Base-by-base conservation (phyloP, 1,140 invertebrate genomes). In the Aradophagus sp. region DNA sequence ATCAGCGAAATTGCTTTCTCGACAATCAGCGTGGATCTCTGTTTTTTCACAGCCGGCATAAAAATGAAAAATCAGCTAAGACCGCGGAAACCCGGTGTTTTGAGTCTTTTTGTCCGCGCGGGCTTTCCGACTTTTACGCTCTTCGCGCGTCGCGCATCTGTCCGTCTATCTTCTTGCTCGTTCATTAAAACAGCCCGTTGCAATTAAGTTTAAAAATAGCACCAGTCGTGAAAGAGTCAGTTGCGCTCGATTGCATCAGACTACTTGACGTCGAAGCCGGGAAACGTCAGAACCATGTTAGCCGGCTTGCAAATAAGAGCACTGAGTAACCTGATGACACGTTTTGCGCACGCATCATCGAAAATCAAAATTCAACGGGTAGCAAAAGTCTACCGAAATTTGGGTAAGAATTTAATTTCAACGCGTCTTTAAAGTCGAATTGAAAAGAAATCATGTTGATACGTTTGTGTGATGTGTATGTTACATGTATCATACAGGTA, bases 141-240 rank as follows among this genome's bases (percentile, higher is more conserved):
- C 5, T 47, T n/a, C 29, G 52, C n/a, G n/a, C n/a, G n/a, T n/a
- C 39, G 53, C 55, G 52, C 62, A 53, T 74, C 55, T 42, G 65
- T 70, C 36, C 44, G 65, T 73, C 61, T 73, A 77, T 81, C 69
- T 73, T 73, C 71, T 65, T 59, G 77, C 74, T 79, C 74, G 77
- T 76, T 80, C 76, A 84, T 82, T 82, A 82, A 83, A 82, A 80
- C 76, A 70, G 71, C 73, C 74, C 75, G 66, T 39, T 78, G 80
- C 80, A 84, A 84, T 84, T 83, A 82, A 77, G 77, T 52, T 80
- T 82, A 83, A 85, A 84, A 85, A 84, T 84, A 85, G 81, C 81
- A 56, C 70, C 68, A 69, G 67, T 67, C 73, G 69, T 79, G 66
- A 69, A 67, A 70, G 52, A 79, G 79, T 77, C 71, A 73, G 77